These are phyloP conservation scores for Acromyrmex heyeri DNA, from an alignment of 1,140 invertebrate genomes.

Conservation along the genomic window DNA sequence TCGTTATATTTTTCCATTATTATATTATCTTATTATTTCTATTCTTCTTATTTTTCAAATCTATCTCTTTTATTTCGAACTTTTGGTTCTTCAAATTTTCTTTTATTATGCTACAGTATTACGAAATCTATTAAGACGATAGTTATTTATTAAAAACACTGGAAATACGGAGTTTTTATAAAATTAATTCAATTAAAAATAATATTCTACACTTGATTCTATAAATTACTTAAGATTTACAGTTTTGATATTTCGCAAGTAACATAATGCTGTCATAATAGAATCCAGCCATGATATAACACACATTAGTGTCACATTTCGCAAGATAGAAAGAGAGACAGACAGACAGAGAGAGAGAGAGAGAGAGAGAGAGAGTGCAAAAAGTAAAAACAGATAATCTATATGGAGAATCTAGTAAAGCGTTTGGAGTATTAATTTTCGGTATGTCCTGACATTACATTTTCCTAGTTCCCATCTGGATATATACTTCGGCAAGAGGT, in stretches of 20 bases:
- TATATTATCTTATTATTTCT: background rate
- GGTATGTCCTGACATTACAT: slow-evolving; percentile 71
- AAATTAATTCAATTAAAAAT: slow-evolving; percentile 8
- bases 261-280: background rate
- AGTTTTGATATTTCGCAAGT: slow-evolving; percentile 12
- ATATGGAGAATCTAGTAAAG: slow-evolving; percentile 49
- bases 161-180: background rate
- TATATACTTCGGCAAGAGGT: slow-evolving; percentile 71
- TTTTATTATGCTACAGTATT: background rate
- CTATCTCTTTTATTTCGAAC: background rate
- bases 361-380: background rate
- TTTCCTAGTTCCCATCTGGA: slow-evolving; percentile 72
- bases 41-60: background rate
- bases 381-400: slow-evolving; percentile 44
- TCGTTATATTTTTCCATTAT: slow-evolving; percentile 1
- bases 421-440: slow-evolving; percentile 67
- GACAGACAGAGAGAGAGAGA: background rate
- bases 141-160: background rate
- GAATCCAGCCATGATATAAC: background rate
- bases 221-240: background rate
- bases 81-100: background rate
- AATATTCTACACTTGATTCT: background rate
- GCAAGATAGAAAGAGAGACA: no score
- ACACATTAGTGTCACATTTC: slow-evolving; percentile 4
- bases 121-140: background rate